These are phyloP conservation scores for Eretmocerus hayati DNA, from an alignment of 2,888 invertebrate genomes.

Conservation along the genomic window DNA sequence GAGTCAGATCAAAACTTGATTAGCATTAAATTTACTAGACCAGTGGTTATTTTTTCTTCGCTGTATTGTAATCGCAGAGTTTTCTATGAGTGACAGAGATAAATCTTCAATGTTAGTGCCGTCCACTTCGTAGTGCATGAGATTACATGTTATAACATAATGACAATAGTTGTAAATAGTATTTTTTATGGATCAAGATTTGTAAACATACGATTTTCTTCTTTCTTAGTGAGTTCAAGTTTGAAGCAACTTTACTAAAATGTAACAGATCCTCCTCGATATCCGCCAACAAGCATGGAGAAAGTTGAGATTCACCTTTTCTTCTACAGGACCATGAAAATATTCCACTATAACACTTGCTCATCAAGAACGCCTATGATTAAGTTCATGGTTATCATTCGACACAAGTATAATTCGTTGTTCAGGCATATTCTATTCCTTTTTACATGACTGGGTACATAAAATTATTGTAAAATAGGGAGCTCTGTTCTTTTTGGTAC, in stretches of 20 bases:
- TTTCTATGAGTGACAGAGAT: too few relatives aligned
- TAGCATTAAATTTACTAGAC: too few relatives aligned
- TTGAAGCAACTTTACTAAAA: constrained; percentile 37
- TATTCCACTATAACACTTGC: constrained; percentile 15
- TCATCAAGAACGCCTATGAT: constrained; percentile 9
- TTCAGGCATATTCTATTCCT: constrained; percentile 14
- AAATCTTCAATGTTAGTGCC: too few relatives aligned
- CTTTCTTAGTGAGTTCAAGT: constrained; percentile 30
- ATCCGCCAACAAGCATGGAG: constrained; percentile 31
- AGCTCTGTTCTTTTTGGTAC: constrained; percentile 20
- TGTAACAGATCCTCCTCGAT: constrained; percentile 30
- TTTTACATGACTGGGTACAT: constrained; percentile 16
- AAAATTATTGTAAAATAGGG: constrained; percentile 12
- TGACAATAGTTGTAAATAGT: too few relatives aligned
- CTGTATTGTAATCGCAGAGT: too few relatives aligned
- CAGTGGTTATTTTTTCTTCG: too few relatives aligned
- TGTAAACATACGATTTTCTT: constrained; percentile 23
- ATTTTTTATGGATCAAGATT: constrained; percentile 12
- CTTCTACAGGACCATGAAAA: constrained; percentile 10
- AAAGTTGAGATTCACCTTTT: constrained; percentile 24
- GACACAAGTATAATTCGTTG: constrained; percentile 11
- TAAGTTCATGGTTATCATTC: constrained; percentile 15
- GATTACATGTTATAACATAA: constrained; percentile 12
- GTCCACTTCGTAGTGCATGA: too few relatives aligned
- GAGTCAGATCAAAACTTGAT: too few relatives aligned